Base-by-base conservation (phyloP, 2,113 vertebrate species). In the Eulacestoma nigropectus region DNA sequence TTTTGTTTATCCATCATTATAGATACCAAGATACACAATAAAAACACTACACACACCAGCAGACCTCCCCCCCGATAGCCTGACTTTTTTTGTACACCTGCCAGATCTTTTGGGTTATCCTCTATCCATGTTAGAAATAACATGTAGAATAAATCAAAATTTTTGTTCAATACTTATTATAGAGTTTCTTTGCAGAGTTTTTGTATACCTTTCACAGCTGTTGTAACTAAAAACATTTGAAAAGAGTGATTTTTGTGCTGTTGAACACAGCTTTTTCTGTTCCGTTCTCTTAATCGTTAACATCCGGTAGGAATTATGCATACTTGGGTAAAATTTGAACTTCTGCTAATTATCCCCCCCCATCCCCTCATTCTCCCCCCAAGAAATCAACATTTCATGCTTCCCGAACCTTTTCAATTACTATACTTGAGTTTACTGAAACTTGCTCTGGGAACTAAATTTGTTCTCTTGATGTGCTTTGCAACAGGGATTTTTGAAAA, bases 401-500 rank as follows among this genome's bases (percentile, higher is more conserved):
- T 79, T 5, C 1, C 25, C 5, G 15, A 30, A 49, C 16, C 5
- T 81, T 62, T 73, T 56, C 27, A 68, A 32, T 78, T 39, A 25
- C 35, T 57, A 22, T 53, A 55, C 21, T 67, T 56, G 8, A 49
- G 46, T 76, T 85, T 72, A 41, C 5, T 44, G 55, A 62, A 21
- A 32, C 27, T 67, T 75, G 9, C 13, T 30, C 32, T 69, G 44
- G 9, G 4, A 63, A 62, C 32, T 73, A 50, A 59, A 77, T 78
- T 75, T 87, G 14, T 77, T 75, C 87, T 75, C 68, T 49, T 41
- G 6, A 21, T 1, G 1, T 86, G 16, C 13, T 89, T 89, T 77
- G 3, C 47, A 53, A 90, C 93, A 99, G 99, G 98, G 98, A 46
- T 99, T 99, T 98, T 97, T 99, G 96, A 99, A 98, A 90, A 98